phyloP scores from a whole-genome alignment of 2,113 vertebrate genomes.

The Sinosuthora webbiana region DNA sequence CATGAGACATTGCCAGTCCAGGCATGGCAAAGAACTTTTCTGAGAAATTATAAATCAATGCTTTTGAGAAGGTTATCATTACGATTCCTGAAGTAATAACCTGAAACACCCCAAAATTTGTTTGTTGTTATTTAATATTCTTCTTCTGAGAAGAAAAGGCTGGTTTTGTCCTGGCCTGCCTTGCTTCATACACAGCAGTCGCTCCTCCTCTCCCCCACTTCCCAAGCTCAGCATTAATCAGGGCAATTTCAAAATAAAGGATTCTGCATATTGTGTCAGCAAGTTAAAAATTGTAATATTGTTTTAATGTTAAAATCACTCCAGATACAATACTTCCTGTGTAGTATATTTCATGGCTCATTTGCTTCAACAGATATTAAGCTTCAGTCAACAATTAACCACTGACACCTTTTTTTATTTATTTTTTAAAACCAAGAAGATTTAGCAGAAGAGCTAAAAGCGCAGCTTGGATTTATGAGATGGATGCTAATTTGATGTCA shows the following conservation, averaged over 20 bases:
- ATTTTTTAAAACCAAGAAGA: background rate
- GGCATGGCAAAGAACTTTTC: background rate
- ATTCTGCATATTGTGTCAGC: slow-evolving; percentile 55
- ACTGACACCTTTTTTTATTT: background rate
- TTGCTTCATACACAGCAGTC: background rate
- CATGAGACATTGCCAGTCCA: background rate
- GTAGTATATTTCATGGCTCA: slow-evolving; percentile 74
- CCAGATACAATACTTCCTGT: slow-evolving; percentile 53
- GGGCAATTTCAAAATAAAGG: slow-evolving; percentile 33
- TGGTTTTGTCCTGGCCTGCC: background rate
- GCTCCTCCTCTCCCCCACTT: background rate
- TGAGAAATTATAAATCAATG: background rate
- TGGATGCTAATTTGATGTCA: background rate
- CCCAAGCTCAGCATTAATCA: slow-evolving; percentile 15
- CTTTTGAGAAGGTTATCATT: background rate
- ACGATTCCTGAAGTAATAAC: background rate
- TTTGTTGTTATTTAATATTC: background rate
- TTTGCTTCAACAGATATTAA: slow-evolving; percentile 77
- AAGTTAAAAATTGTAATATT: slow-evolving; percentile 73
- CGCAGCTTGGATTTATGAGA: background rate
- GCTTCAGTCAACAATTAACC: slow-evolving; percentile 74
- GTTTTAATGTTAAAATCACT: slow-evolving; percentile 69
- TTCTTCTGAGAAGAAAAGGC: background rate
- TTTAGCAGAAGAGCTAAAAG: background rate
- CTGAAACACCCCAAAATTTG: background rate